phyloP scores from a whole-genome alignment of 2,888 invertebrate genomes.

The Papilio gigon region DNA sequence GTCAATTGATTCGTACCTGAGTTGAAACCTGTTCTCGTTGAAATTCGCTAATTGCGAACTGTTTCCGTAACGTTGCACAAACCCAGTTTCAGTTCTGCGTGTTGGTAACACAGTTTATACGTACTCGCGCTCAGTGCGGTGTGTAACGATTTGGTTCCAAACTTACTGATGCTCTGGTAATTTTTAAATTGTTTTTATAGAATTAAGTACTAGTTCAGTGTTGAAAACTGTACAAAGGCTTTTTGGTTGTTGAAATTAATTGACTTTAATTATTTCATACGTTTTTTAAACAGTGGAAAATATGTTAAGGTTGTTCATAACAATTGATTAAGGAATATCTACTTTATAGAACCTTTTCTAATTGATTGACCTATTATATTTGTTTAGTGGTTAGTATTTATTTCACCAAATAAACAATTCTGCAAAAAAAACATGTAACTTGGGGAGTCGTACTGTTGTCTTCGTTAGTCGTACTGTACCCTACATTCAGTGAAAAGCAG shows the following conservation, averaged over 20 bases:
- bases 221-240: background rate
- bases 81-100: slow-evolving; percentile 23
- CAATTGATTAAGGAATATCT: too few species aligned
- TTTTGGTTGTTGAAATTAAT: too few species aligned
- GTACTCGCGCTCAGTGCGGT: background rate
- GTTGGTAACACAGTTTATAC: slow-evolving; percentile 21
- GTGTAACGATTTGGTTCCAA: slow-evolving; percentile 2
- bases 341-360: background rate
- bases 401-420: background rate
- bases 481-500: slow-evolving; percentile 31
- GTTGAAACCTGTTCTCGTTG: slow-evolving; percentile 15
- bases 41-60: slow-evolving; percentile 33
- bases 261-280: too few species aligned
- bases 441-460: background rate
- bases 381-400: background rate
- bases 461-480: background rate
- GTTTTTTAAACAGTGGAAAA: too few species aligned
- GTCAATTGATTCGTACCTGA: slow-evolving; percentile 25
- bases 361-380: background rate
- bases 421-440: background rate
- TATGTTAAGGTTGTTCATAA: too few species aligned
- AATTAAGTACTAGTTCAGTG: background rate
- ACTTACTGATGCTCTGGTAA: background rate
- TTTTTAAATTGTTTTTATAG: background rate
- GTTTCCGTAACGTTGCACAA: slow-evolving; percentile 24